Evolutionary conservation across 64 coral and sea anemone species (phyloP).

Genomic region (Actinia tenebrosa): DNA sequence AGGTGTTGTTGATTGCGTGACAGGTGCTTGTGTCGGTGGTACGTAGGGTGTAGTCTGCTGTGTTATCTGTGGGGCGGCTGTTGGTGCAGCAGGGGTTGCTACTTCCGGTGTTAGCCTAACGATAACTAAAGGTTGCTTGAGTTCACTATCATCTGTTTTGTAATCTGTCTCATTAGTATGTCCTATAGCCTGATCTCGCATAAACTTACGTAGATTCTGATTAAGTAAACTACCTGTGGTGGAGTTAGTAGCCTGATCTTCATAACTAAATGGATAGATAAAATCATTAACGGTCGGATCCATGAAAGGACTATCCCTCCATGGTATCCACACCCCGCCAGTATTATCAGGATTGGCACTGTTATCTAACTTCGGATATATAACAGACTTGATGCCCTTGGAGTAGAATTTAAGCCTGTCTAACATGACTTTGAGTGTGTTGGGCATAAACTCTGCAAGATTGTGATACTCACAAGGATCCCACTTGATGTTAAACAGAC

Average conservation of each 20-base stretch:
- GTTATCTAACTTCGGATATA: conserved; percentile 80
- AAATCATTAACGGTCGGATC: conserved; percentile 59
- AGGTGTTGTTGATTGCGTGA: background rate
- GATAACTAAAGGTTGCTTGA: background rate
- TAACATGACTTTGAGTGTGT: conserved; percentile 94
- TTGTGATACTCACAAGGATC: conserved; percentile 99
- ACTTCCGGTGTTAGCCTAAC: background rate
- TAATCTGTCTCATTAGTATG: background rate
- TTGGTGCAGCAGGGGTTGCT: background rate
- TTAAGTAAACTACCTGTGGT: conserved; percentile 37
- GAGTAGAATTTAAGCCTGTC: conserved; percentile 82
- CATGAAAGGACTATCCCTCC: conserved; percentile 64
- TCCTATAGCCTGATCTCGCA: conserved; percentile 48
- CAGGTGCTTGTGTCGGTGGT: background rate
- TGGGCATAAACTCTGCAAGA: conserved; percentile 95
- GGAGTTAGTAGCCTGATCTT: conserved; percentile 38
- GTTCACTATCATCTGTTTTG: background rate
- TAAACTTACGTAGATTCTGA: conserved; percentile 60
- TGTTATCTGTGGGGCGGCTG: background rate
- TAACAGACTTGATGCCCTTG: conserved; percentile 35
- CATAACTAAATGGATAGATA: conserved; percentile 79
- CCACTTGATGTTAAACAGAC: conserved; percentile 99
- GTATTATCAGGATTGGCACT: conserved; percentile 62
- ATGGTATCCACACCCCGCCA: conserved; percentile 84
- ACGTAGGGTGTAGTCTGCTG: background rate